Evolutionary conservation across 2,113 vertebrate species (phyloP), one percentile per base, ranked within the genome.

Genomic region (Boulengeromyrus knoepffleri): DNA sequence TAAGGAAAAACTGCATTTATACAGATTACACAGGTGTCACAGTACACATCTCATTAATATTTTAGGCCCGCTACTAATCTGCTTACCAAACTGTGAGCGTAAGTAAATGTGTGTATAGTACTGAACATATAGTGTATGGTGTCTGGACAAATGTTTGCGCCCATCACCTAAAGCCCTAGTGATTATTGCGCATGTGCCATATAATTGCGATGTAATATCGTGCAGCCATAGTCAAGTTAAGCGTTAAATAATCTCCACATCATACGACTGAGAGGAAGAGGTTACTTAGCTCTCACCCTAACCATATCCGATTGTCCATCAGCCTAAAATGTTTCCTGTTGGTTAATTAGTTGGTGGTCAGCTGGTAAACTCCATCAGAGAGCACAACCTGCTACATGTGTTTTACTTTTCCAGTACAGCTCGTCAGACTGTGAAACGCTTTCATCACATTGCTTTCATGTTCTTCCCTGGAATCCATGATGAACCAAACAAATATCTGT

Each of bases 81-180:
- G 19, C 53, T 58, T 58, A 58, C 53, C 21, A 24, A 58, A 58
- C 6, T 24, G 21, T 58, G 19, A 8, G 21, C 77, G 46, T n/a
- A 91, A 90, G 53, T 91, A 86, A 0, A 17, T 50, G 4, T 86
- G 91, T 45, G 21, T 21, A 24, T 24, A 58, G 53, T 58, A 8
- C 53, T 24, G 53, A 58, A 58, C 17, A 24, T 21, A 2, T 58
- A 24, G 19, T 24, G 5, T 19, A 19, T 56, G 5, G 5, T 24
- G 19, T 58, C 53, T 58, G 53, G 53, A 24, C 19, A 58, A 24
- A 58, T 58, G 53, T 58, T 58, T 58, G 6, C 1, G 6, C 21
- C 5, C 5, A 7, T 58, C 52, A 7, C 4, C 19, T 58, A 24
- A 58, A 58, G 6, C 21, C 4, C 17, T 6, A 21, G 52, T 56